Evolutionary conservation across 2,113 vertebrate genomes (phyloP).

Genomic region (Aix galericulata): DNA sequence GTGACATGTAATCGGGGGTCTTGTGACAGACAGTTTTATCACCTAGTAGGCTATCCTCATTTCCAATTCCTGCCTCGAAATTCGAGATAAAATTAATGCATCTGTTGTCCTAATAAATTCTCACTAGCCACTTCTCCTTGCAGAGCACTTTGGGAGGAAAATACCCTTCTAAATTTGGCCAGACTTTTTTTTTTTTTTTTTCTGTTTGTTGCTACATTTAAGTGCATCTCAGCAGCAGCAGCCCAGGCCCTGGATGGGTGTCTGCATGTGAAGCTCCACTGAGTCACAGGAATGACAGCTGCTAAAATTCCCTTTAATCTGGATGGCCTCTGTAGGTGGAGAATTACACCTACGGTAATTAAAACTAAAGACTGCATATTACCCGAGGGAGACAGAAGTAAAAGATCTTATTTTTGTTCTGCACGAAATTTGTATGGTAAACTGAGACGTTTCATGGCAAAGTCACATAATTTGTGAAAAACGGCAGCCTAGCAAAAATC

Average conservation of each 20-base stretch:
- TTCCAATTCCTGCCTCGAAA: conserved; percentile 74
- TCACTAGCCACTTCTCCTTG: conserved; percentile 67
- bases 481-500: conserved; percentile 67
- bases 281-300: conserved; percentile 46
- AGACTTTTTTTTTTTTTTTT: not conserved
- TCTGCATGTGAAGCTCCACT: conserved; percentile 29
- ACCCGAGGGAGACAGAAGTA: conserved; percentile 35
- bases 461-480: conserved; percentile 65
- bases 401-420: conserved; percentile 71
- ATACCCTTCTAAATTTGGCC: conserved; percentile 64
- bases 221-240: conserved; percentile 13
- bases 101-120: conserved; percentile 73
- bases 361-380: conserved; percentile 27
- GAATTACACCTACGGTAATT: conserved; percentile 52
- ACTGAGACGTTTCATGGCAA: conserved; percentile 69
- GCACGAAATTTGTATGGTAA: conserved; percentile 66
- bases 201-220: conserved; percentile 47
- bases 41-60: conserved; percentile 76
- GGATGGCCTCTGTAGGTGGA: conserved; percentile 38
- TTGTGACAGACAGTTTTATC: conserved; percentile 77
- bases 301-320: conserved; percentile 45
- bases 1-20: conserved; percentile 68
- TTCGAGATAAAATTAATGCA: conserved; percentile 72
- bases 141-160: conserved; percentile 58
- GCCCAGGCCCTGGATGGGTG: conserved; percentile 17